Evolutionary conservation across 2,888 invertebrate genomes (phyloP).

Genomic region (Drosophila nr. perissopoda): DNA sequence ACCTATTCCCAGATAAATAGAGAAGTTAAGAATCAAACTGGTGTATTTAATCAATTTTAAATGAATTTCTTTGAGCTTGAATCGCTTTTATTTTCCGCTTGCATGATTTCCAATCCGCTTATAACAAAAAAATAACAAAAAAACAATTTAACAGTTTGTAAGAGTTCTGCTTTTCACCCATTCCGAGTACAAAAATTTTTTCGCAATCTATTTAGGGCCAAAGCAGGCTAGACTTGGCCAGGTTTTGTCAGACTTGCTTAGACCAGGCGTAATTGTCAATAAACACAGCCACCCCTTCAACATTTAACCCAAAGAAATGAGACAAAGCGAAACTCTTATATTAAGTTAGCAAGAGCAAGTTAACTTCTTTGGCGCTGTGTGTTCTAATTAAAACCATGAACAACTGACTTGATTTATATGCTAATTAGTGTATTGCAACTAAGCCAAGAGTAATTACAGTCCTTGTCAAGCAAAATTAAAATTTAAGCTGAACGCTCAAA

Average conservation of each 20-base stretch:
- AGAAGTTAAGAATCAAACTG: background rate
- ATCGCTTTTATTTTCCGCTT: conserved; percentile 42
- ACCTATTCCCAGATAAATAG: background rate
- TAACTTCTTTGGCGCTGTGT: conserved; percentile 56
- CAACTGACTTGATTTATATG: conserved; percentile 72
- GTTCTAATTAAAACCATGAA: conserved; percentile 69
- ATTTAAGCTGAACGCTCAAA: conserved; percentile 27
- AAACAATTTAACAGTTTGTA: conserved; percentile 12
- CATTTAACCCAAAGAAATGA: conserved; percentile 2
- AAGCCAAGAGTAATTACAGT: conserved; percentile 39
- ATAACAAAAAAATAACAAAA: background rate
- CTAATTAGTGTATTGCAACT: conserved; percentile 54
- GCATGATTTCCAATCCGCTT: conserved; percentile 16
- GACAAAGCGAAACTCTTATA: conserved; percentile 66
- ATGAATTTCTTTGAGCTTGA: conserved; percentile 30
- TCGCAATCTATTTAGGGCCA: background rate
- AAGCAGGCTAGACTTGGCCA: no score
- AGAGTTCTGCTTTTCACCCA: background rate
- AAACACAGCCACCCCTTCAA: background rate
- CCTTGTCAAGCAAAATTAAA: conserved; percentile 24
- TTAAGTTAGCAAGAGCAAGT: conserved; percentile 69
- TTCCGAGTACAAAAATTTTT: background rate
- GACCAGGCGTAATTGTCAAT: conserved; percentile 27
- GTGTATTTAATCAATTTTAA: conserved; percentile 17
- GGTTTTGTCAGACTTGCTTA: background rate